These are phyloP conservation scores for Eudasyphora cyanicolor DNA, from an alignment of 2,888 invertebrate genomes.

Conservation along the genomic window DNA sequence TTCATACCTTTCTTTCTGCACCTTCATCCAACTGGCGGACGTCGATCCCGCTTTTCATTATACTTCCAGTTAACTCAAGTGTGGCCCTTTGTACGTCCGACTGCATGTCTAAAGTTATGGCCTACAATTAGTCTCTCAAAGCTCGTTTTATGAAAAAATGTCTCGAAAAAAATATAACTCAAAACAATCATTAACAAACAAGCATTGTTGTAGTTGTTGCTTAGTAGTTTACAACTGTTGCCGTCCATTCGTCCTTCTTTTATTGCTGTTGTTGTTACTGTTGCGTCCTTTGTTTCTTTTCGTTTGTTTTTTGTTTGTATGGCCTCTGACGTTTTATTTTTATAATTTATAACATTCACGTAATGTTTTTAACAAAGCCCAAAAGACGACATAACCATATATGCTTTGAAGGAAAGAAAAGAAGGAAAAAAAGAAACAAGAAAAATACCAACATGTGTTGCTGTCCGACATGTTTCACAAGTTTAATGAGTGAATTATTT, in stretches of 20 bases:
- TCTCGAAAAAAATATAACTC: neutral
- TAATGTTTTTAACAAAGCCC: conserved; percentile 25
- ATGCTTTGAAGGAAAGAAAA: too few species aligned
- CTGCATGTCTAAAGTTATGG: conserved; percentile 13
- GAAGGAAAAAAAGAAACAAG: too few species aligned
- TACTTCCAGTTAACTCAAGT: neutral
- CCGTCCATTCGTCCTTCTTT: neutral
- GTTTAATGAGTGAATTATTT: conserved; percentile 32
- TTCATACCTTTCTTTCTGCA: conserved; percentile 9
- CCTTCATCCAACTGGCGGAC: neutral
- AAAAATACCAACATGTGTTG: conserved; percentile 28
- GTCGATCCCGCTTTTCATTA: neutral
- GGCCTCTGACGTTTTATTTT: neutral
- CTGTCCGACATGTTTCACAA: conserved; percentile 35
- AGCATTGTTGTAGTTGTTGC: conserved; percentile 6
- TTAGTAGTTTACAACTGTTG: neutral
- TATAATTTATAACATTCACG: conserved; percentile 33
- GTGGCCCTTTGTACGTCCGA: neutral
- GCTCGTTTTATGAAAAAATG: conserved; percentile 17
- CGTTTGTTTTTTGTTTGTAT: neutral
- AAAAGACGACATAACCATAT: conserved; percentile 8
- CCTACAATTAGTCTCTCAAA: conserved; percentile 37
- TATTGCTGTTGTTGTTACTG: neutral
- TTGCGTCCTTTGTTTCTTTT: neutral
- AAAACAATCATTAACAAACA: conserved; percentile 29